Percentiles rank a stretch among this genome's conserved stretches.
These are phyloP conservation scores for Diacarnus erythraeanus DNA, from an alignment of 37 sponge, comb jelly and placozoan species.

Conservation along the genomic window DNA sequence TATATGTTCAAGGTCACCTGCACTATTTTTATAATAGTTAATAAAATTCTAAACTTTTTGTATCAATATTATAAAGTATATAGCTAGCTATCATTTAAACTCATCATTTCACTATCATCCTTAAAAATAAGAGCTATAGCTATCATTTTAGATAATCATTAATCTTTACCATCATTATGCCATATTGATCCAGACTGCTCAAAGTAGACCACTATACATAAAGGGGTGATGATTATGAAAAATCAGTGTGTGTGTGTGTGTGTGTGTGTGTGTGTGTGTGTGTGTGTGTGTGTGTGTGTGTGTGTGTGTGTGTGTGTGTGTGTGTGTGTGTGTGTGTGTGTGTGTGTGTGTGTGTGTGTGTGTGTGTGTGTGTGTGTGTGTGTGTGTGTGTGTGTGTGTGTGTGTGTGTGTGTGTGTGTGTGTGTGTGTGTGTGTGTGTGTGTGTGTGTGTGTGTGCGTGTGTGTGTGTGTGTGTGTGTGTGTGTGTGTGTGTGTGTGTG, in stretches of 20 bases:
- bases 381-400: conserved; percentile 19
- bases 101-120: no score
- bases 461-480: neutral
- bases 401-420: neutral
- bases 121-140: neutral
- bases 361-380: conserved; percentile 45
- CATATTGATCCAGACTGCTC: neutral
- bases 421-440: neutral
- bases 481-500: no score
- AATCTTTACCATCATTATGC: neutral
- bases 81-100: no score
- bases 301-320: conserved; percentile 44
- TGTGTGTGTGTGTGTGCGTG: neutral
- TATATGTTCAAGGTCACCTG: no score
- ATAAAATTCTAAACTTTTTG: no score
- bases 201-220: neutral
- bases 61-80: no score
- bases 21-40: no score
- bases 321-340: conserved; percentile 32
- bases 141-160: neutral
- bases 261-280: conserved; percentile 47
- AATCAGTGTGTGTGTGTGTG: conserved; percentile 49
- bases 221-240: no score
- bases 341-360: conserved; percentile 30
- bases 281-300: conserved; percentile 35